Percentiles rank a stretch among this genome's conserved stretches.
phyloP scores from a whole-genome alignment of 2,797 vertebrate genomes.

The Anguilla anguilla region DNA sequence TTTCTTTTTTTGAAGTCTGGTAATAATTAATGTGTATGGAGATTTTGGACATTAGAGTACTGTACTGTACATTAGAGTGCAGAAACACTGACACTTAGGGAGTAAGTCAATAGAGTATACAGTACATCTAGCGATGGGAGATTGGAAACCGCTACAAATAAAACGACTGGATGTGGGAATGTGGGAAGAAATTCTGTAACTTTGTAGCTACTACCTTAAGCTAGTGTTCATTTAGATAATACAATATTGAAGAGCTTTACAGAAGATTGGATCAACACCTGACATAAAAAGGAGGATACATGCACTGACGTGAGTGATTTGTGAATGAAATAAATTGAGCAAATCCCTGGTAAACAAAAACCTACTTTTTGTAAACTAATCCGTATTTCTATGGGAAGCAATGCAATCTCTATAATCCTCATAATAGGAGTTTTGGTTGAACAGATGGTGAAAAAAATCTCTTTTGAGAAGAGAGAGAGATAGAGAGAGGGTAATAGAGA shows the following conservation, averaged over 20 bases:
- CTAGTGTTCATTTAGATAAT: neutral
- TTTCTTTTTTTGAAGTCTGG: neutral
- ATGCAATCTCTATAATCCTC: conserved; percentile 14
- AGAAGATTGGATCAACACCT: neutral
- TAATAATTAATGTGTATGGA: neutral
- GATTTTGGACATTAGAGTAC: neutral
- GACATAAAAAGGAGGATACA: neutral
- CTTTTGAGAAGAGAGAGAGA: neutral
- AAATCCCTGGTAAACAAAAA: conserved; percentile 19
- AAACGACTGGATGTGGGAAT: neutral
- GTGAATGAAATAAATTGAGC: conserved; percentile 22
- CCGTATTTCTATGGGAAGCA: conserved; percentile 37
- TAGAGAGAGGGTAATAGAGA: neutral
- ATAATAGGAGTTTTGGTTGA: conserved; percentile 16
- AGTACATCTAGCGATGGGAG: neutral
- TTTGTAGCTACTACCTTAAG: neutral
- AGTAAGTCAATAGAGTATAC: neutral
- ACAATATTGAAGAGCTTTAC: neutral
- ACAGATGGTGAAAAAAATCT: conserved; percentile 27
- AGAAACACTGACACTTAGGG: neutral
- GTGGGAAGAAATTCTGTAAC: neutral
- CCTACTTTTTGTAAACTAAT: conserved; percentile 30
- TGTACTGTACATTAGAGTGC: neutral
- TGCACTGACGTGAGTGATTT: neutral
- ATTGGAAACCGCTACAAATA: neutral